Conservation (phyloP, 2,113 vertebrate species). For the Myanophis thanlyinensis region DNA sequence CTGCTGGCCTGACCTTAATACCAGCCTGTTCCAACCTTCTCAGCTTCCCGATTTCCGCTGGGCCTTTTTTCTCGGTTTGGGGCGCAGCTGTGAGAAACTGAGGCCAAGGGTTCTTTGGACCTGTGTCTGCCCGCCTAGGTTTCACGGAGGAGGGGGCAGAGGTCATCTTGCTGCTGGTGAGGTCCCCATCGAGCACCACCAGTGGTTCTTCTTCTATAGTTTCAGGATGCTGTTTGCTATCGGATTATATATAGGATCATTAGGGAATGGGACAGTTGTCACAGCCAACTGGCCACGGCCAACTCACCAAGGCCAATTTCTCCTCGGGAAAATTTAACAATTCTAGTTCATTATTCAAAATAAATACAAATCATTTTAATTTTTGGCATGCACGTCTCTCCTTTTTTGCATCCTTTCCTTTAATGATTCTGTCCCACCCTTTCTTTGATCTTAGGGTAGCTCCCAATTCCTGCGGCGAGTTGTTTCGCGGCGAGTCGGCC, state of each 20-base stretch:
- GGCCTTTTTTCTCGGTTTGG: conserved; percentile 61
- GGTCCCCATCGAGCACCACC: conserved; percentile 56
- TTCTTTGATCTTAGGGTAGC: no score
- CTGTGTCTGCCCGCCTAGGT: conserved; percentile 24
- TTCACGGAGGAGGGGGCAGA: conserved; percentile 31
- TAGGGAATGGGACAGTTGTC: no score
- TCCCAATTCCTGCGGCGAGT: no score
- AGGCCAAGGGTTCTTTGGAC: conserved; percentile 52
- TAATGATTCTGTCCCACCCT: no score
- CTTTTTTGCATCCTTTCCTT: no score
- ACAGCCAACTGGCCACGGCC: no score
- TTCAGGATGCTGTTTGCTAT: conserved; percentile 75
- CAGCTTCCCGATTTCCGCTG: conserved; percentile 75
- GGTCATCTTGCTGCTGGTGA: conserved; percentile 7
- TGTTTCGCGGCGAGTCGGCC: no score
- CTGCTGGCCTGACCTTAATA: conserved; percentile 88
- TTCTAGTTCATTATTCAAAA: no score
- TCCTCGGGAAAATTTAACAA: no score
- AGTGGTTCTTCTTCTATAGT: conserved; percentile 75
- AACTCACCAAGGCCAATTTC: no score
- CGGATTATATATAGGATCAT: conserved; percentile 58
- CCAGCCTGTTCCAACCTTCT: conserved; percentile 84
- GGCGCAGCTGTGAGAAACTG: conserved; percentile 41
- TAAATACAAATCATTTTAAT: no score
- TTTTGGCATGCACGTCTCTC: no score